Base-by-base conservation (phyloP, 2,888 invertebrate species). In the Willowsia nigromaculata region DNA sequence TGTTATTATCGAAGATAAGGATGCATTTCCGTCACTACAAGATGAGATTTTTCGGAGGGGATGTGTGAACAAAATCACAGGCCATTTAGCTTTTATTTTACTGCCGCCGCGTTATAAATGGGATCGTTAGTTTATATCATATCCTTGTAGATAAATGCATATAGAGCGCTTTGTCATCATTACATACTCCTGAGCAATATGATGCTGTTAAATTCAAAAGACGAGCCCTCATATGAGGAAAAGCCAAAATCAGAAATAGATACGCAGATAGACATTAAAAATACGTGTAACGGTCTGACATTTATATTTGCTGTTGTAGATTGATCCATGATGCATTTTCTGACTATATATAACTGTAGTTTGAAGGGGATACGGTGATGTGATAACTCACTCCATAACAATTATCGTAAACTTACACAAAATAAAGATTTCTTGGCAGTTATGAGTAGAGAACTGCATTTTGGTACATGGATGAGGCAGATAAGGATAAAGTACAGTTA, bases 21-120 rank as follows among this genome's bases (percentile, higher is more conserved):
- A 78, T 76, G 76, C 76, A 78, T 85, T 85, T 85, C 85, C 85
- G 85, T 78, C 65, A 74, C 43, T 13, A 76, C n/a, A 53, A 27
- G 47, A 76, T 85, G 68, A 74, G 74, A 82, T 65, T 50, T 56
- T 84, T 84, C 59, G 30, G 76, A 62, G n/a, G 71, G 76, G 59
- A 76, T 78, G 85, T 76, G 85, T 85, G 85, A 85, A 76, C 85
- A 85, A 78, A 76, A 85, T 85, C 85, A 74, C 76, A 76, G 76
- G 74, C 76, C 85, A 85, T 85, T 76, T 85, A 85, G 76, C 59
- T 78, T 85, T 76, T 62, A 50, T 13, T 50, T 76, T 62, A 50
- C 22, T 50, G 50, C 50, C 37, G 47, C 65, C 33, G 5, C 43
- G 25, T 71, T 43, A 50, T 76, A 47, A 71, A 37, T 37, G 71